phyloP scores from a whole-genome alignment of 1,140 invertebrate species.

The Portunus trituberculatus region DNA sequence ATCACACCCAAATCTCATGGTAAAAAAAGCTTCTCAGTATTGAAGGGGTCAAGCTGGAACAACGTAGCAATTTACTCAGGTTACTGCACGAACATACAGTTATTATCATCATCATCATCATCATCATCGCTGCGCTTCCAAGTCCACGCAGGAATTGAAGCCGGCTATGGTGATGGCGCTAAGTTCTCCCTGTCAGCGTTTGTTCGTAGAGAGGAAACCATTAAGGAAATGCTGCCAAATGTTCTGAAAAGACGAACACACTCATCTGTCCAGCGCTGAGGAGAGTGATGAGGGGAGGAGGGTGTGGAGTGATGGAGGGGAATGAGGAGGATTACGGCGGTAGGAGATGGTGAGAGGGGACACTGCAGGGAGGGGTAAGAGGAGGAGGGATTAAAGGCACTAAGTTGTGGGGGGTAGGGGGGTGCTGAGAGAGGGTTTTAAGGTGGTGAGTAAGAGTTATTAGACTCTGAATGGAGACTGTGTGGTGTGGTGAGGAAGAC shows the following conservation, averaged over 20 bases:
- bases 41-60: too few species aligned
- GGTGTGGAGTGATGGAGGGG: background rate
- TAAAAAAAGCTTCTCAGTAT: too few species aligned
- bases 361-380: background rate
- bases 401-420: background rate
- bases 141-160: too few species aligned
- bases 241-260: too few species aligned
- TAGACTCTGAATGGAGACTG: too few species aligned
- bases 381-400: conserved; percentile 39
- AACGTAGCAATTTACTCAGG: too few species aligned
- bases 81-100: too few species aligned
- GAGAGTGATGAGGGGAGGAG: conserved; percentile 23
- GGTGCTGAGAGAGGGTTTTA: background rate
- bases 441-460: background rate
- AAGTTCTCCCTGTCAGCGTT: background rate
- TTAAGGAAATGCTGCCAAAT: background rate
- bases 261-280: background rate
- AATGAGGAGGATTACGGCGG: background rate
- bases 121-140: too few species aligned
- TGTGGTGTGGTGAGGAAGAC: too few species aligned
- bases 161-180: too few species aligned
- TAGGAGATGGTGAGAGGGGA: background rate
- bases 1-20: too few species aligned
- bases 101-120: too few species aligned
- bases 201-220: background rate